A percentile compares a stretch with the other conserved stretches of the same genome.
These are phyloP conservation scores for Corythaixoides concolor DNA, from an alignment of 2,113 vertebrate species.

Conservation along the genomic window DNA sequence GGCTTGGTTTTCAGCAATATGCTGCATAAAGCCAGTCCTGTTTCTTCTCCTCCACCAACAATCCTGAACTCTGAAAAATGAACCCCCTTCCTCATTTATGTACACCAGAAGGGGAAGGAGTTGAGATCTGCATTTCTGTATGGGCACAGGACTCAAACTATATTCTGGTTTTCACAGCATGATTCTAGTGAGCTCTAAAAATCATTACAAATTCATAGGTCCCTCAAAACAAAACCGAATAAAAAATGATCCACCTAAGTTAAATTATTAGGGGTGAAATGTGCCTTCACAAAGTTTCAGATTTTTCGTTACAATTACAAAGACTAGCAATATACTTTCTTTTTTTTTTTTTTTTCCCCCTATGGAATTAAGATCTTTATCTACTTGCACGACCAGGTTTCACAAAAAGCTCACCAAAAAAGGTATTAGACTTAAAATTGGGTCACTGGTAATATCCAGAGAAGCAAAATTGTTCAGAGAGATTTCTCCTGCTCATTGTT, in stretches of 20 bases:
- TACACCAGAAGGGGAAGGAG: background rate
- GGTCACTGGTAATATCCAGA: background rate
- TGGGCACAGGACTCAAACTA: background rate
- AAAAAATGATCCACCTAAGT: background rate
- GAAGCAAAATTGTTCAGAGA: background rate
- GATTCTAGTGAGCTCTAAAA: background rate
- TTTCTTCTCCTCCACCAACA: background rate
- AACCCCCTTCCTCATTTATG: background rate
- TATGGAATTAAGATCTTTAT: background rate
- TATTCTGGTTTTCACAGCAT: background rate
- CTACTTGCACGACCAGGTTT: background rate
- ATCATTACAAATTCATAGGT: background rate
- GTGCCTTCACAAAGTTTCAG: background rate
- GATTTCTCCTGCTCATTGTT: background rate
- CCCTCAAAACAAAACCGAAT: background rate
- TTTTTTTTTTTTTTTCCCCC: background rate
- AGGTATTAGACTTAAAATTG: background rate
- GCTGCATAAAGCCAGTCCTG: background rate
- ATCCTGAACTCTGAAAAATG: background rate
- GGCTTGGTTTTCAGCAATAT: rapidly evolving
- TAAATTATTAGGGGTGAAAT: background rate
- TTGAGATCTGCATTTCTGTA: background rate
- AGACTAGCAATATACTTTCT: background rate
- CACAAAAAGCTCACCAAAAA: background rate
- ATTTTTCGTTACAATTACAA: background rate